Base-by-base conservation (phyloP, 2,888 invertebrate species). In the Acronicta aceris region DNA sequence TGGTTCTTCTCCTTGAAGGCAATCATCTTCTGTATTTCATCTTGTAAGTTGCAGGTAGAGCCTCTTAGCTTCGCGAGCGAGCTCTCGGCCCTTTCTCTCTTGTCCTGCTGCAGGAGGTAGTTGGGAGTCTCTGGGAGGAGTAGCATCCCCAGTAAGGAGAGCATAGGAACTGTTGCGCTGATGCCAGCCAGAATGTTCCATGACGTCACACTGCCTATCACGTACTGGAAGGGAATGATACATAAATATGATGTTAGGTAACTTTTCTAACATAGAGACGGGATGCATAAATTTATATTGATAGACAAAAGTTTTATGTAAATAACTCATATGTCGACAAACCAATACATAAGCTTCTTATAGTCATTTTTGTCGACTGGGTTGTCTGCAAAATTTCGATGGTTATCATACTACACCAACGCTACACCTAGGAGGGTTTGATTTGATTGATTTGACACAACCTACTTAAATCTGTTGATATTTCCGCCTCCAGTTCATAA, bases 91-190 rank as follows among this genome's bases (percentile, higher is more conserved):
- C 96, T 93, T 30, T 95, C 95, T 40, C 95, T 94, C 67, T 95
- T 95, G 64, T 95, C 95, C 45, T 95, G 95, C 3, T 95, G 95
- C 15, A 97, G 93, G 13, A 97, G 95, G 86, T 95, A 97, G 78
- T 97, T 96, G 1, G 97, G 97, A 0, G 97, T 96, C 81, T 97
- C 97, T 0, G 97, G 97, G 55, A 97, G 94, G 12, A 96, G 83
- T 25, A 96, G 89, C 93, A 96, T 96, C 0, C 95, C 88, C 0
- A 96, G 69, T 0, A 97, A 82, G 0, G 96, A 95, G 0, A 96
- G 59, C 0, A 96, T 90, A 0, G 97, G 96, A 0, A 97, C 81
- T 1, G 95, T 82, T 0, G 96, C 92, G 74, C 96, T 96, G 67
- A 97, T 86, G 0, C 95, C 95, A 0, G 97, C 97, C 45, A 96